phyloP scores from a whole-genome alignment of 2,113 vertebrate species.

The Lasiurus borealis region DNA sequence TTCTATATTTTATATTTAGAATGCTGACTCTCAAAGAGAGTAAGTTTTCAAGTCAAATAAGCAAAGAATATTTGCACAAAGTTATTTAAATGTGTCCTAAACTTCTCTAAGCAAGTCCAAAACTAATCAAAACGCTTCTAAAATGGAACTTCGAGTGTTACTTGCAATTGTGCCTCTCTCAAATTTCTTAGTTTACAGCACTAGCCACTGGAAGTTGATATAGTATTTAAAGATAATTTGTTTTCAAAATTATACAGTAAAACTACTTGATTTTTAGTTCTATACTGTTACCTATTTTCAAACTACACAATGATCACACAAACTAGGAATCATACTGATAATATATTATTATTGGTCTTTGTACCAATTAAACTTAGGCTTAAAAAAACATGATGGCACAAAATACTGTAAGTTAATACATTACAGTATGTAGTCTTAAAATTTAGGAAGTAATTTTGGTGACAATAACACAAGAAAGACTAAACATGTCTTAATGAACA shows the following conservation, averaged over 20 bases:
- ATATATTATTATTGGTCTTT: constrained; percentile 29
- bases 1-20: background rate
- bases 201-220: background rate
- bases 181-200: background rate
- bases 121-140: background rate
- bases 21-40: background rate
- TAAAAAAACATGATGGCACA: background rate
- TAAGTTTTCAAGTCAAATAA: background rate
- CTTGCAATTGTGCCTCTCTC: background rate
- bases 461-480: constrained; percentile 74
- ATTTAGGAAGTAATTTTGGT: constrained; percentile 80
- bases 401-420: constrained; percentile 27
- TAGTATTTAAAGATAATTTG: background rate
- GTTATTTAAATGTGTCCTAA: background rate
- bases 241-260: background rate
- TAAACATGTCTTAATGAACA: constrained; percentile 85
- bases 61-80: background rate
- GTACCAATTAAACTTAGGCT: constrained; percentile 22
- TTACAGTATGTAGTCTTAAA: constrained; percentile 56
- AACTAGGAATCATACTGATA: background rate
- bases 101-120: background rate
- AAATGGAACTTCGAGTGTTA: background rate
- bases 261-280: background rate
- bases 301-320: background rate
- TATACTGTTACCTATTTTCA: background rate